Evolutionary conservation across 2,113 vertebrate species (phyloP).

Genomic region (Colossoma macropomum): DNA sequence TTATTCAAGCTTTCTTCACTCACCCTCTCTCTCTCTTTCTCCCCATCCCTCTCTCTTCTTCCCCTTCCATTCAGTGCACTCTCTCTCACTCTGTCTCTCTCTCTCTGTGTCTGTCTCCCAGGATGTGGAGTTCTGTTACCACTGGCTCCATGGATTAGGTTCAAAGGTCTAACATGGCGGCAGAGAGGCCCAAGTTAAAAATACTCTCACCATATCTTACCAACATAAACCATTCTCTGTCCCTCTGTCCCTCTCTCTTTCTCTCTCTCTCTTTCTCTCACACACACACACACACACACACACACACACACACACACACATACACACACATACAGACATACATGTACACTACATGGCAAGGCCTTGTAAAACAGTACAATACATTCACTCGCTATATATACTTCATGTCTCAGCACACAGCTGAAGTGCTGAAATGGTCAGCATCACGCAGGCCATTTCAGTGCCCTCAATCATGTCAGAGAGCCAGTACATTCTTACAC

Average conservation of each 20-base stretch:
- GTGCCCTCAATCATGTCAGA: constrained; percentile 1
- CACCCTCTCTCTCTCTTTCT: background rate
- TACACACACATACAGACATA: background rate
- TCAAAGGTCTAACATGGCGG: constrained; percentile 37
- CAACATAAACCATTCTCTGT: background rate
- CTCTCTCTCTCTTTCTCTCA: background rate
- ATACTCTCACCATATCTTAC: constrained; percentile 38
- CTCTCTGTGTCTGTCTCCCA: constrained; percentile 40
- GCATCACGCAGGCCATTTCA: background rate
- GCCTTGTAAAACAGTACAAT: background rate
- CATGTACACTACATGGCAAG: constrained; percentile 8
- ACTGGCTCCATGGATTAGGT: constrained; percentile 56
- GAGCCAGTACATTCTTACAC: constrained; percentile 21
- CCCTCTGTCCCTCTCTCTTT: background rate
- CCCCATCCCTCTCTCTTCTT: constrained; percentile 2
- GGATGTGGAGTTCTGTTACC: constrained; percentile 62
- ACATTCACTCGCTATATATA: constrained; percentile 3
- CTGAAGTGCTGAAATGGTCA: background rate
- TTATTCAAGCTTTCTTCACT: constrained; percentile 41
- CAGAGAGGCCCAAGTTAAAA: constrained; percentile 48
- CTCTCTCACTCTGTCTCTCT: constrained; percentile 11
- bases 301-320: too few relatives aligned
- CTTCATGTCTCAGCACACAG: background rate
- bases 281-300: background rate
- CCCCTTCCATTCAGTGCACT: background rate